These are phyloP conservation scores for Ceratothoa steindachneri DNA, from an alignment of 2,888 invertebrate species.

Conservation along the genomic window DNA sequence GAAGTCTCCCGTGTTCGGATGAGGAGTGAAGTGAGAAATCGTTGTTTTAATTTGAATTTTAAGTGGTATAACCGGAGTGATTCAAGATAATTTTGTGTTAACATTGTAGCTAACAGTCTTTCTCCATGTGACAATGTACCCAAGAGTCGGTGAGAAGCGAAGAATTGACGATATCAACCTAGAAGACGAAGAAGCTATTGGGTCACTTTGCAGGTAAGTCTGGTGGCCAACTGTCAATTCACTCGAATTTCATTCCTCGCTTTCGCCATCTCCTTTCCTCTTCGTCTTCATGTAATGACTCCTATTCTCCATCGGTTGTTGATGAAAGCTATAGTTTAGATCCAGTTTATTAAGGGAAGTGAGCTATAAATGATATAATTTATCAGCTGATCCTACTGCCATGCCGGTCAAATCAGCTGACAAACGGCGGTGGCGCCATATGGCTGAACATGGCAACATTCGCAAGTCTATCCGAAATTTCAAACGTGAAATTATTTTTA, in stretches of 20 bases:
- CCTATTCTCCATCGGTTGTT: too few species aligned
- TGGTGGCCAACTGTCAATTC: constrained; percentile 26
- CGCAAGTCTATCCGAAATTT: not conserved
- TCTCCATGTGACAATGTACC: constrained; percentile 44
- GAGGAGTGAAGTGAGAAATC: constrained; percentile 39
- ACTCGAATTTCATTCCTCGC: not conserved
- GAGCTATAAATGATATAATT: not conserved
- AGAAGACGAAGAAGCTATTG: constrained; percentile 48
- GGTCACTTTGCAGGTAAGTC: constrained; percentile 47
- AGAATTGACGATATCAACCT: constrained; percentile 45
- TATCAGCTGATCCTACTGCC: not conserved
- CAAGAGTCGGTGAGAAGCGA: constrained; percentile 46
- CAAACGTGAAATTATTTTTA: too few species aligned
- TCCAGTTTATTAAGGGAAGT: not conserved
- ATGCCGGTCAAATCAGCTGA: constrained; percentile 10
- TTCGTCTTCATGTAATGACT: too few species aligned
- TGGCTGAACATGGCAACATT: not conserved
- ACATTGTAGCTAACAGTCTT: constrained; percentile 23
- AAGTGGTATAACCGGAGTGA: constrained; percentile 31
- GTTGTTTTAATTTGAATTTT: constrained; percentile 31
- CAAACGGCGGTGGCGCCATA: constrained; percentile 4
- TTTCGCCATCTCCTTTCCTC: not conserved
- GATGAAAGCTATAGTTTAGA: too few species aligned
- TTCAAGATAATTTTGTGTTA: constrained; percentile 16
- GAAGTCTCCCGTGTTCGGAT: constrained; percentile 40